Evolutionary conservation across 2,888 invertebrate species (phyloP).

Genomic region (Drosophila diplacantha): DNA sequence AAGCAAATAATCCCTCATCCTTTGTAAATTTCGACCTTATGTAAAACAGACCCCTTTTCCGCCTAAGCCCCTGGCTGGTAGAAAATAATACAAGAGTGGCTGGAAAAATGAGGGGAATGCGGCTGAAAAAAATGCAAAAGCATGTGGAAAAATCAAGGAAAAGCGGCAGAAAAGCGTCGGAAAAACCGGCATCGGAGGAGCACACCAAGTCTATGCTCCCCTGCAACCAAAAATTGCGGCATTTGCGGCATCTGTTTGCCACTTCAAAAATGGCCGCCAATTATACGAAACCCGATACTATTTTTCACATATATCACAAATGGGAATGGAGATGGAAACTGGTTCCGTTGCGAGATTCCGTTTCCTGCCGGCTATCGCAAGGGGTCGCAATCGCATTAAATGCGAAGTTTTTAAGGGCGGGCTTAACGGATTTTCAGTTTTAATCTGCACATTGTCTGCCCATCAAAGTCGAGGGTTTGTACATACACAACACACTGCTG

Average conservation of each 20-base stretch:
- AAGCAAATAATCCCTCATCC: not conserved
- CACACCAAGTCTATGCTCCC: slow-evolving; percentile 2
- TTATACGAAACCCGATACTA: slow-evolving; percentile 66
- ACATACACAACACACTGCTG: not conserved
- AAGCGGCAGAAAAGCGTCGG: not conserved
- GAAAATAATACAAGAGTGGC: slow-evolving; percentile 9
- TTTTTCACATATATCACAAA: slow-evolving; percentile 18
- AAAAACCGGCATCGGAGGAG: not conserved
- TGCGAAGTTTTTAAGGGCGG: slow-evolving; percentile 44
- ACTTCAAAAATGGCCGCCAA: slow-evolving; percentile 64
- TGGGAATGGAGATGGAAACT: slow-evolving; percentile 39
- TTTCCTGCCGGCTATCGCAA: slow-evolving; percentile 37
- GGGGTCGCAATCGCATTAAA: slow-evolving; percentile 60
- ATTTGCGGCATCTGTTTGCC: slow-evolving; percentile 49
- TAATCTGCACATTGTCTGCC: slow-evolving; percentile 67
- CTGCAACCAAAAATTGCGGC: slow-evolving; percentile 33
- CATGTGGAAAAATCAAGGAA: slow-evolving; percentile 15
- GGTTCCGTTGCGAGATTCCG: slow-evolving; percentile 51
- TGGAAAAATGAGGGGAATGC: slow-evolving; percentile 25
- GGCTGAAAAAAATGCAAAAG: slow-evolving; percentile 24
- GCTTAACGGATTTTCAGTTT: slow-evolving; percentile 66
- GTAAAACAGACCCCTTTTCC: not conserved
- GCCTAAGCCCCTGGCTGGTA: slow-evolving; percentile 6
- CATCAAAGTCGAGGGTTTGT: slow-evolving; percentile 44
- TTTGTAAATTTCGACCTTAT: not conserved